A percentile compares a stretch with the other conserved stretches of the same genome.
These are phyloP conservation scores for Hoplodrina blanda DNA, from an alignment of 2,888 invertebrate genomes.

Conservation along the genomic window DNA sequence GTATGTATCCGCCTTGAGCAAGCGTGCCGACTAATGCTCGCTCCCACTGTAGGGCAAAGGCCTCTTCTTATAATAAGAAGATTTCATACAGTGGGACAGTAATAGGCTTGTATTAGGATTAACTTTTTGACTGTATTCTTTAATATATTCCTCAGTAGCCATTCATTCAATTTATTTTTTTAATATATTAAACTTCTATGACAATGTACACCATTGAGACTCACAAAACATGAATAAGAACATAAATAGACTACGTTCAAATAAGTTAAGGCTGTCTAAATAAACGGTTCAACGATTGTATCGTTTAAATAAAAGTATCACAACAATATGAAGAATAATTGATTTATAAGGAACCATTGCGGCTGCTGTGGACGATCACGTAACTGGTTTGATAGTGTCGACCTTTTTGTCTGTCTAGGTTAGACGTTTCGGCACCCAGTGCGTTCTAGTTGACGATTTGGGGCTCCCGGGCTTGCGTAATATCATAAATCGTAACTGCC, in stretches of 20 bases:
- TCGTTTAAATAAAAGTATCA: conserved; percentile 51
- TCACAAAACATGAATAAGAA: background rate
- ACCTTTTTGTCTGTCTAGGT: conserved; percentile 45
- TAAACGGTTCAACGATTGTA: conserved; percentile 31
- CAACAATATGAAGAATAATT: conserved; percentile 47
- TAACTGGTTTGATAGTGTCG: conserved; percentile 43
- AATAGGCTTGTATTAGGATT: too few species aligned
- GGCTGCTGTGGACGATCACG: conserved; percentile 22
- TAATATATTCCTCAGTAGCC: too few species aligned
- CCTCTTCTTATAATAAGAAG: too few species aligned
- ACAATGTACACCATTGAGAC: background rate
- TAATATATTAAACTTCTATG: background rate
- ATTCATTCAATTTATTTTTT: too few species aligned
- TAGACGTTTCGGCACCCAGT: conserved; percentile 4
- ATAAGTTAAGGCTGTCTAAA: conserved; percentile 51
- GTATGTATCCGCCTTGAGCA: too few species aligned
- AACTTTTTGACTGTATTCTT: too few species aligned
- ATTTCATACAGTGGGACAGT: too few species aligned
- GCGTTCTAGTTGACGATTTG: conserved; percentile 6
- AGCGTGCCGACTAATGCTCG: too few species aligned
- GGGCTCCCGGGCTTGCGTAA: background rate
- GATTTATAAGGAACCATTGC: conserved; percentile 48
- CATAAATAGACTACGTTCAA: conserved; percentile 36
- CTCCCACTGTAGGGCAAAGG: too few species aligned
- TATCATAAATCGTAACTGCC: background rate